A percentile compares a stretch with the other conserved stretches of the same genome.
Conservation (phyloP, 2,797 vertebrate genomes). For the Ceyx erithaca region DNA sequence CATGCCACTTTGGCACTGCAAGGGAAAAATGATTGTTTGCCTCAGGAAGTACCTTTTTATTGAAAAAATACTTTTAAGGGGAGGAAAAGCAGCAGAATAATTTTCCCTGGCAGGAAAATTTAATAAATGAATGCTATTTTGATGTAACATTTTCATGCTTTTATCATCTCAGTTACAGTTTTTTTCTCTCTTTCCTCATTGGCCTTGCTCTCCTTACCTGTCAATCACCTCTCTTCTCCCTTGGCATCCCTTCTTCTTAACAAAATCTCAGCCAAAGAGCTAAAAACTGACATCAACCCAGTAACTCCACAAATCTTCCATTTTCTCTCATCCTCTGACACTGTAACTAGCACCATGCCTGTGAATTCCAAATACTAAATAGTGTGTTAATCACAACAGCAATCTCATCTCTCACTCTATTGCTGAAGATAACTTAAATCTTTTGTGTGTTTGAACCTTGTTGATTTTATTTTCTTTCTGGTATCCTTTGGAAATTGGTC, state of each 20-base stretch:
- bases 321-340: neutral
- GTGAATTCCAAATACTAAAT: neutral
- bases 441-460: neutral
- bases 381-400: neutral
- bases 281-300: neutral
- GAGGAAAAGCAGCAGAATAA: neutral
- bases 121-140: neutral
- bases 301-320: neutral
- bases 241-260: neutral
- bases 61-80: neutral
- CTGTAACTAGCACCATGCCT: neutral
- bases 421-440: neutral
- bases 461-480: neutral
- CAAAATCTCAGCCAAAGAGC: neutral
- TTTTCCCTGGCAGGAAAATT: neutral
- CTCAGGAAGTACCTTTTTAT: neutral
- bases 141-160: neutral
- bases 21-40: neutral
- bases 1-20: neutral
- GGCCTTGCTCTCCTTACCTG: neutral
- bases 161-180: neutral
- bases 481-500: neutral
- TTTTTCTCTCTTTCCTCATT: neutral
- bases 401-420: neutral
- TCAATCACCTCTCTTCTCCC: neutral